phyloP scores from a whole-genome alignment of 2,113 vertebrate genomes.

The Tetraodon nigroviridis region DNA sequence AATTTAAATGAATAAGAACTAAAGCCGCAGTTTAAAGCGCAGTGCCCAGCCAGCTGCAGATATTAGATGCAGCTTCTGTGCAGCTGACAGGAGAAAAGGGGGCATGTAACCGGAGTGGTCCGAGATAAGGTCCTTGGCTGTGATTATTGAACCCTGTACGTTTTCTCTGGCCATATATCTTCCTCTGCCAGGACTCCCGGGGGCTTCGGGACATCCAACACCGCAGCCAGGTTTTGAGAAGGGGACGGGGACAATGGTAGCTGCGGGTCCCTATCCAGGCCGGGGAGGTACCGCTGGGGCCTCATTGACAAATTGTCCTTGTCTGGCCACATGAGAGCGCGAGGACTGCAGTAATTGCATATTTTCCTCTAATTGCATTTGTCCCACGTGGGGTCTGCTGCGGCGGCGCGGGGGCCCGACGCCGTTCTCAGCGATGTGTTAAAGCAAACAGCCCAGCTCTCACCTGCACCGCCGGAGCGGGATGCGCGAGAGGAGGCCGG shows the following conservation, averaged over 20 bases:
- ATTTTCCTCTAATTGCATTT: slow-evolving; percentile 79
- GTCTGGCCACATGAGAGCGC: slow-evolving; percentile 70
- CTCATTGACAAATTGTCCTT: slow-evolving; percentile 77
- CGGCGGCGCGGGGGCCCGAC: slow-evolving; percentile 42
- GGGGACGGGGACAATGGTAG: slow-evolving; percentile 61
- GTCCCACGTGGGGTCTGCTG: slow-evolving; percentile 67
- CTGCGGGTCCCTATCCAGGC: slow-evolving; percentile 65
- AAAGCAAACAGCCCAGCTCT: slow-evolving; percentile 70
- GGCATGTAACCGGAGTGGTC: slow-evolving; percentile 22
- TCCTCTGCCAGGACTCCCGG: slow-evolving; percentile 53
- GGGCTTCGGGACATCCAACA: slow-evolving; percentile 47
- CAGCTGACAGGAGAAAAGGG: slow-evolving; percentile 1
- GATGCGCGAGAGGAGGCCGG: slow-evolving; percentile 50
- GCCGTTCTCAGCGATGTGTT: slow-evolving; percentile 59
- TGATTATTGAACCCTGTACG: slow-evolving; percentile 57
- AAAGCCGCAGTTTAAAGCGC: neutral
- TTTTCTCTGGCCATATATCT: slow-evolving; percentile 55
- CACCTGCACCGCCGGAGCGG: slow-evolving; percentile 55
- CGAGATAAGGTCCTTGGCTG: slow-evolving; percentile 47
- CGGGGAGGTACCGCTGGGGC: slow-evolving; percentile 68
- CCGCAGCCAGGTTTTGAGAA: slow-evolving; percentile 44
- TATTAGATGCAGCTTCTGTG: slow-evolving; percentile 27
- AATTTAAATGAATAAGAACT: neutral
- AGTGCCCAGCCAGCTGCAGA: slow-evolving; percentile 6
- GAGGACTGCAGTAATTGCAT: slow-evolving; percentile 72